Percentiles rank a stretch among this genome's conserved stretches.
These are phyloP conservation scores for Podotricha telesiphe DNA, from an alignment of 2,888 invertebrate genomes.

Conservation along the genomic window DNA sequence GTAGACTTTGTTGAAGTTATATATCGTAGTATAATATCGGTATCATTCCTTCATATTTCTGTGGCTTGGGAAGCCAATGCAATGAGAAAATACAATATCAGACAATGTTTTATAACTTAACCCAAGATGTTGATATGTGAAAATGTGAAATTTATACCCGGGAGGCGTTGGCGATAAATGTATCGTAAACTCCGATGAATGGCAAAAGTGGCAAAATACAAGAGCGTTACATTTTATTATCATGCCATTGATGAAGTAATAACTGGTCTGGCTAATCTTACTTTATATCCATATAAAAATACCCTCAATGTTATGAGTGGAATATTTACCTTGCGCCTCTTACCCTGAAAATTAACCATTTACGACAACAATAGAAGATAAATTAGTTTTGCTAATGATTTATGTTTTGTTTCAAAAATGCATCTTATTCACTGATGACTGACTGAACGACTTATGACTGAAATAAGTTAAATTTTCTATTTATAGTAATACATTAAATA, in stretches of 20 bases:
- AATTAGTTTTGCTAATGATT: background rate
- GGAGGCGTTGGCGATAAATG: conserved; percentile 15
- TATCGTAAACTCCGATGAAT: conserved; percentile 25
- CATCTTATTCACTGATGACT: too few species aligned
- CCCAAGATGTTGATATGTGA: conserved; percentile 26
- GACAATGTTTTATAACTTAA: conserved; percentile 17
- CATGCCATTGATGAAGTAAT: conserved; percentile 17
- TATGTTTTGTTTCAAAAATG: background rate
- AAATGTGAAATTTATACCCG: conserved; percentile 31
- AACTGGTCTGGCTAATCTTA: background rate
- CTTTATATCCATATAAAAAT: conserved; percentile 19
- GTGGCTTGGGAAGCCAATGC: conserved; percentile 7
- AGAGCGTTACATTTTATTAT: conserved; percentile 22
- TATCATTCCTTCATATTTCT: conserved; percentile 11
- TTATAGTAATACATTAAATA: background rate
- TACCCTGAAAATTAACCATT: background rate
- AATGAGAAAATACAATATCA: conserved; percentile 20
- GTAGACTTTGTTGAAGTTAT: background rate
- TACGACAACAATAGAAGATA: background rate
- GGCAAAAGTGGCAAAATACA: conserved; percentile 9
- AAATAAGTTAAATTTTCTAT: background rate
- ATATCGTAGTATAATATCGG: background rate
- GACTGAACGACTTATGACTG: too few species aligned
- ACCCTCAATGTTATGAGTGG: background rate
- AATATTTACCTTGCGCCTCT: background rate